Conservation (phyloP, 1,140 invertebrate species). For the Cheumatopsyche charites region DNA sequence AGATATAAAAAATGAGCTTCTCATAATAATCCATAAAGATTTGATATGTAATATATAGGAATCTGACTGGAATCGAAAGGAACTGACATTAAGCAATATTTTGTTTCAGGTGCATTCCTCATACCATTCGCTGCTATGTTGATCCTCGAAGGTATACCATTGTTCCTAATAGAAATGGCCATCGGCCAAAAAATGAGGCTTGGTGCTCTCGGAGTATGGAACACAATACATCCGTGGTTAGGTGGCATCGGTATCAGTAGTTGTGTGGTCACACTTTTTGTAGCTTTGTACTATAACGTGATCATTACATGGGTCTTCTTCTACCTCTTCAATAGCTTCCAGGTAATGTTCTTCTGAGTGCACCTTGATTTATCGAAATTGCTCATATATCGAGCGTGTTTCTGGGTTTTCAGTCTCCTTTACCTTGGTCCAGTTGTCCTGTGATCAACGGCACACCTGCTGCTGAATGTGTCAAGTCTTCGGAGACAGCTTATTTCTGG, state of each 20-base stretch:
- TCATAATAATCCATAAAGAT: no score
- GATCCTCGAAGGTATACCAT: constrained; percentile 88
- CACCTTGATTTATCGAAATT: neutral
- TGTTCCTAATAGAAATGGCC: constrained; percentile 94
- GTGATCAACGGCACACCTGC: constrained; percentile 72
- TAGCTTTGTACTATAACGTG: constrained; percentile 96
- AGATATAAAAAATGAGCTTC: no score
- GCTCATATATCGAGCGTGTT: neutral
- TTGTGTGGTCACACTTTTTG: constrained; percentile 90
- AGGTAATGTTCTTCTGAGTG: constrained; percentile 61
- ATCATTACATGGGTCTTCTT: constrained; percentile 99
- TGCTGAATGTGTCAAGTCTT: constrained; percentile 79
- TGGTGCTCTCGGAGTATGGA: constrained; percentile 92
- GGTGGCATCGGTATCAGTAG: constrained; percentile 89
- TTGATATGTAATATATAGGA: no score
- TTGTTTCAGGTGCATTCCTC: constrained; percentile 84
- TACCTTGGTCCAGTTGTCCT: constrained; percentile 87
- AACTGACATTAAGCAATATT: neutral
- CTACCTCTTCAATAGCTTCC: constrained; percentile 90
- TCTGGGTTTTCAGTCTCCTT: constrained; percentile 65
- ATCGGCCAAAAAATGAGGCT: constrained; percentile 89
- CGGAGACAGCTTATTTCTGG: constrained; percentile 90
- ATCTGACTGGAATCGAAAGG: no score
- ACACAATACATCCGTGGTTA: constrained; percentile 90
- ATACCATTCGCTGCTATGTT: constrained; percentile 97